These are phyloP conservation scores for Geotrupes spiniger DNA, from an alignment of 2,888 invertebrate genomes.

Conservation along the genomic window DNA sequence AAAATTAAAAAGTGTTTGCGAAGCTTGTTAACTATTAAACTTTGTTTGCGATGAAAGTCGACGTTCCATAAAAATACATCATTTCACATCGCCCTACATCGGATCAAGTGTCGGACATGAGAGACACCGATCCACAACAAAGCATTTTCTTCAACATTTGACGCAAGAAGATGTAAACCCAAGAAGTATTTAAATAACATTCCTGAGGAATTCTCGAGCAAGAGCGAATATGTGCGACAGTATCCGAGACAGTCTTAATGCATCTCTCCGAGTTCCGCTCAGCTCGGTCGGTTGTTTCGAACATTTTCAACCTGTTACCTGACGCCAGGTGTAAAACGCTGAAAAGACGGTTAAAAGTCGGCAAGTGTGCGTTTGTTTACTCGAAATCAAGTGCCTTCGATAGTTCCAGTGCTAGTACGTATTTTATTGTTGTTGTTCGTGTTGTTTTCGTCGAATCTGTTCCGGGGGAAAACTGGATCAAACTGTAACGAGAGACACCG, in stretches of 20 bases:
- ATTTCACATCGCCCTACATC: too few relatives aligned
- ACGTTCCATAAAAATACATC: too few relatives aligned
- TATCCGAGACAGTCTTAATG: conserved; percentile 10
- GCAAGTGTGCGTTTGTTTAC: background rate
- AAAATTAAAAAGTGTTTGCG: too few relatives aligned
- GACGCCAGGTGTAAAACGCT: conserved; percentile 30
- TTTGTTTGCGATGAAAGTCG: too few relatives aligned
- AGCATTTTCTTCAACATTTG: background rate
- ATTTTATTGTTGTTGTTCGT: conserved; percentile 3
- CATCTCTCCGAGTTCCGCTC: conserved; percentile 7
- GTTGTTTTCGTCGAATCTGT: conserved; percentile 1
- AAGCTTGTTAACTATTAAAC: too few relatives aligned
- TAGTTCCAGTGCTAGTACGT: background rate
- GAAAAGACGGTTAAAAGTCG: conserved; percentile 4
- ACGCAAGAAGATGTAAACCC: conserved; percentile 2
- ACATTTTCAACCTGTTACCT: conserved; percentile 33
- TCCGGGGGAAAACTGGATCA: conserved; percentile 26
- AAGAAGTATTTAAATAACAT: conserved; percentile 9
- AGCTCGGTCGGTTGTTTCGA: conserved; percentile 12
- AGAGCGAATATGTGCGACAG: conserved; percentile 10
- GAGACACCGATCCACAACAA: too few relatives aligned
- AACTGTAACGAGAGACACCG: conserved; percentile 24
- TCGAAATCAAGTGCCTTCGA: background rate
- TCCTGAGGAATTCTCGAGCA: conserved; percentile 15
- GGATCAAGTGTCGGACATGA: too few relatives aligned